These are phyloP conservation scores for Melieria crassipennis DNA, from an alignment of 2,888 invertebrate genomes.

Conservation along the genomic window DNA sequence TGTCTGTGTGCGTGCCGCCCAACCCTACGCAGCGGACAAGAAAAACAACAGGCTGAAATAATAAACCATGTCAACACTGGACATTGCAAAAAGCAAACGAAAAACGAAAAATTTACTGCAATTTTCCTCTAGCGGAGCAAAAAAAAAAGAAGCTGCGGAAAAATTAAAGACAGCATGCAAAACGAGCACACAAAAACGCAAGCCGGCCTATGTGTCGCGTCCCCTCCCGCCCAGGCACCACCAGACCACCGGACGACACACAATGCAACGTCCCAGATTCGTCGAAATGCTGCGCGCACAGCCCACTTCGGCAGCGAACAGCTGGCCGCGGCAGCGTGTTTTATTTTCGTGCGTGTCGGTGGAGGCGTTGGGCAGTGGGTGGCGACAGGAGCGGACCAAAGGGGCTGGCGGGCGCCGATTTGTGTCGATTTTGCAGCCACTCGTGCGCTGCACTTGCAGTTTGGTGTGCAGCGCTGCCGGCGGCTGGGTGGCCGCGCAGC, in stretches of 20 bases:
- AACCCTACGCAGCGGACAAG: not conserved
- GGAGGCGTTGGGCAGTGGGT: not conserved
- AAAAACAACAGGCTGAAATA: constrained; percentile 18
- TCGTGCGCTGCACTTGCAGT: not conserved
- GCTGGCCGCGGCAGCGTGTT: not conserved
- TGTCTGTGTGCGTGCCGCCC: not conserved
- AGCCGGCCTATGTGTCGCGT: too few relatives aligned
- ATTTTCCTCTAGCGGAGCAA: not conserved
- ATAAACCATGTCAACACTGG: constrained; percentile 32
- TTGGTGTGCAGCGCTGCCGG: too few relatives aligned
- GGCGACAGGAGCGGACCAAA: not conserved
- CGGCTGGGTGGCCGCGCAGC: too few relatives aligned
- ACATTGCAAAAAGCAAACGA: constrained; percentile 4
- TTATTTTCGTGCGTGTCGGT: constrained; percentile 24
- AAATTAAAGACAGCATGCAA: constrained; percentile 8
- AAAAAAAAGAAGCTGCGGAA: constrained; percentile 10
- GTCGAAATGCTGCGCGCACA: not conserved
- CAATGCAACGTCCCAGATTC: not conserved
- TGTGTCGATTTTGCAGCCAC: not conserved
- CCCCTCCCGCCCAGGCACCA: too few relatives aligned
- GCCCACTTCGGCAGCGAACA: not conserved
- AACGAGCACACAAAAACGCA: not conserved
- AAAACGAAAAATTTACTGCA: too few relatives aligned
- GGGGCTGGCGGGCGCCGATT: not conserved
- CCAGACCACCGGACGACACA: not conserved